These are phyloP conservation scores for Cordilura impudica DNA, from an alignment of 2,888 invertebrate genomes.

Conservation along the genomic window DNA sequence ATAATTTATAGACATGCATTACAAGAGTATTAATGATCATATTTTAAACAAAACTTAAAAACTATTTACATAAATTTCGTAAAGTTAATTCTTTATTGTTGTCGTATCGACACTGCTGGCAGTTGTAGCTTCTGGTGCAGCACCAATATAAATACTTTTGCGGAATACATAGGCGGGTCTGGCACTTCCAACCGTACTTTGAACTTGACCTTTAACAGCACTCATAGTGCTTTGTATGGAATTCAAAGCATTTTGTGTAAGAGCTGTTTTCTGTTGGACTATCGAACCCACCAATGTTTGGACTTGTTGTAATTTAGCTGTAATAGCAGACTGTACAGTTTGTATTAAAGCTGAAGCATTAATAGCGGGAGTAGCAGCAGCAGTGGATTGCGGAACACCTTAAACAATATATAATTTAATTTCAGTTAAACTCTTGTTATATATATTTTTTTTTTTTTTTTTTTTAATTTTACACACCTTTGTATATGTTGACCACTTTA, in stretches of 20 bases:
- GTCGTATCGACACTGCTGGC: conserved; percentile 14
- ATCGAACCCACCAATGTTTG: conserved; percentile 48
- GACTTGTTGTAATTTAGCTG: conserved; percentile 56
- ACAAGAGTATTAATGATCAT: not conserved
- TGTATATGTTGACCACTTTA: conserved; percentile 49
- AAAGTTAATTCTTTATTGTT: conserved; percentile 32
- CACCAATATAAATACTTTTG: conserved; percentile 49
- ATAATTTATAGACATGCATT: not conserved
- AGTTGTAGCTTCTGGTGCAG: conserved; percentile 39
- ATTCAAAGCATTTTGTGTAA: conserved; percentile 60
- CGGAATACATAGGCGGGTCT: conserved; percentile 32
- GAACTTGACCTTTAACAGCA: conserved; percentile 42
- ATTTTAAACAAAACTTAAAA: conserved; percentile 3
- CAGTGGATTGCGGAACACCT: conserved; percentile 29
- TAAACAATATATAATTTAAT: too few relatives aligned
- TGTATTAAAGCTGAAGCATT: conserved; percentile 52
- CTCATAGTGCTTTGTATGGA: conserved; percentile 49
- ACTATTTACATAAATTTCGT: not conserved
- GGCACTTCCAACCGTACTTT: conserved; percentile 15
- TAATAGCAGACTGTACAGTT: conserved; percentile 47
- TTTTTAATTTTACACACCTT: conserved; percentile 41
- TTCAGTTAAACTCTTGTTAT: too few relatives aligned
- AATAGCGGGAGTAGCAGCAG: conserved; percentile 40
- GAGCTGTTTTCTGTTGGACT: conserved; percentile 52
- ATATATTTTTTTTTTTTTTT: not conserved